Base-by-base conservation (phyloP, 2,113 vertebrate species). In the Alligator mississippiensis region DNA sequence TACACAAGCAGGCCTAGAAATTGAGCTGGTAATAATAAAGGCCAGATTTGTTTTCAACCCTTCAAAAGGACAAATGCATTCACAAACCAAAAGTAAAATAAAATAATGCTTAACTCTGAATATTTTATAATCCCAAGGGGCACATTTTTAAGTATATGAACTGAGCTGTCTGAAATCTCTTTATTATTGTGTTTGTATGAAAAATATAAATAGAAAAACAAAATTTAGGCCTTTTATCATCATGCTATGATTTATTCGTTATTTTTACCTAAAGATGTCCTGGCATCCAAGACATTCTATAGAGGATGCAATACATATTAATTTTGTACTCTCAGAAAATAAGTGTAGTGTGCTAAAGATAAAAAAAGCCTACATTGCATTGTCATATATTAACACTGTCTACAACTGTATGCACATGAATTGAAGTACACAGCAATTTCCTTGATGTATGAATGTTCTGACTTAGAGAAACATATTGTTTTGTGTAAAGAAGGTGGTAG, bases 401-500 rank as follows among this genome's bases (percentile, higher is more conserved):
- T 89, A 80, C 83, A 90, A 72, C 34, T 59, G 12, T 4, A 12
- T 22, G 47, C 47, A 14, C 16, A 11, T 6, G 27, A 22, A 75
- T 55, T 38, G 66, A 82, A 91, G 66, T 47, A 38, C 93, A 83
- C 57, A 93, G 90, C 64, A 86, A 86, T 92, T 95, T 96, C 84
- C 90, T 80, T 93, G 89, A 86, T 92, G 89, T 61, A 96, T 0
- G 3, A 97, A 86, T 72, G 77, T 91, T 95, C 94, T 84, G 96
- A 96, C 95, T 97, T 97, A 92, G 80, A 97, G 96, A 96, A 96
- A 91, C 80, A 89, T 83, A 88, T 57, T 96, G 94, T 83, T 85
- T 96, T 93, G 93, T 96, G 86, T 93, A 97, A 96, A 97, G 96
- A 96, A 90, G 94, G 84, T 93, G 85, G 84, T 84, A 95, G 91